A percentile compares a stretch with the other conserved stretches of the same genome.
Conservation (phyloP, 1,140 invertebrate genomes). For the Drosophila auraria region DNA sequence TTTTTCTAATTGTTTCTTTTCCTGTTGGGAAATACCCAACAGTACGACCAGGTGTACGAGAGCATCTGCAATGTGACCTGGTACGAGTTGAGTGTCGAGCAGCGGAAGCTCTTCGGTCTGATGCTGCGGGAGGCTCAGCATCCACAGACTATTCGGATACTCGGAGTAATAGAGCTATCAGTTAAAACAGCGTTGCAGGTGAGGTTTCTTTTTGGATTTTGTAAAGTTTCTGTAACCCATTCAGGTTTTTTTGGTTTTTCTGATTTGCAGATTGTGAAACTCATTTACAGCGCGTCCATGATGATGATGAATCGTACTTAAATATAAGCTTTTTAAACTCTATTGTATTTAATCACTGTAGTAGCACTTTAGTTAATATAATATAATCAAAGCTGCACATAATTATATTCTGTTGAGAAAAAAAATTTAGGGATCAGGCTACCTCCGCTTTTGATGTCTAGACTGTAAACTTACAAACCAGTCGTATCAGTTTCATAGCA, state of each 20-base stretch:
- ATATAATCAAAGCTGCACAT: not conserved
- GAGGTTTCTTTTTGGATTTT: no score
- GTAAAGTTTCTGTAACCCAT: not conserved
- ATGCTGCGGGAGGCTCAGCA: constrained; percentile 21
- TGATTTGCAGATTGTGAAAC: constrained; percentile 64
- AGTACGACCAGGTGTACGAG: constrained; percentile 61
- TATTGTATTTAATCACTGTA: no score
- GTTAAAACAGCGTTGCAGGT: constrained; percentile 24
- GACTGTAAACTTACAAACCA: not conserved
- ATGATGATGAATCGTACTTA: constrained; percentile 61
- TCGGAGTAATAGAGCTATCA: constrained; percentile 18
- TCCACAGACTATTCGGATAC: constrained; percentile 17
- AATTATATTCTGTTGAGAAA: not conserved
- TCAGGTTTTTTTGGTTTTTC: not conserved
- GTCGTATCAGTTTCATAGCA: not conserved
- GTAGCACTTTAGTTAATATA: no score
- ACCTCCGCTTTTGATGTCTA: not conserved
- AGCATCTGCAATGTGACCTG: constrained; percentile 49
- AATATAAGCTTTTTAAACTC: no score
- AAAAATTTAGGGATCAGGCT: not conserved
- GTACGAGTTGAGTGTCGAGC: constrained; percentile 31
- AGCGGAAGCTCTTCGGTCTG: constrained; percentile 16
- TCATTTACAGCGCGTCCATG: constrained; percentile 69
- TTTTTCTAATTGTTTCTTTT: not conserved
- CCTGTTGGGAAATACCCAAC: not conserved